Evolutionary conservation across 2,797 vertebrate species (phyloP).

Genomic region (Erpetoichthys calabaricus): DNA sequence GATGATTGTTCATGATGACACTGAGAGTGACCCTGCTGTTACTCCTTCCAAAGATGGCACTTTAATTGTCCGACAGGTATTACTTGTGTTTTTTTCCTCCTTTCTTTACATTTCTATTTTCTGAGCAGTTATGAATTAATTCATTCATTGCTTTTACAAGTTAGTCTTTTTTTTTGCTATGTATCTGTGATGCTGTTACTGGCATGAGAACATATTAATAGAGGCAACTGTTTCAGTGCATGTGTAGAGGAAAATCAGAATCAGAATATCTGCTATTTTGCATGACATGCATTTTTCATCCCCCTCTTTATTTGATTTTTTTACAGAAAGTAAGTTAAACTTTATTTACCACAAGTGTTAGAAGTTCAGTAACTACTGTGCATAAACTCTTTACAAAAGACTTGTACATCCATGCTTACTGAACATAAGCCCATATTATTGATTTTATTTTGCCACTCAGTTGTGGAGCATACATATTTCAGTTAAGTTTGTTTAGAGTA

Average conservation of each 20-base stretch:
- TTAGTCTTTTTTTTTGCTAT: constrained; percentile 32
- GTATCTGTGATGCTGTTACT: constrained; percentile 38
- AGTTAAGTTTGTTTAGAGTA: no score
- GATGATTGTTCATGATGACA: constrained; percentile 85
- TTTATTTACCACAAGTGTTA: no score
- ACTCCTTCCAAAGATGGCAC: constrained; percentile 93
- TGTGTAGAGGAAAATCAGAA: constrained; percentile 23
- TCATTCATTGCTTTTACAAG: constrained; percentile 31
- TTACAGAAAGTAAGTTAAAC: not conserved
- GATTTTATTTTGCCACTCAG: no score
- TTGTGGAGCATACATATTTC: no score
- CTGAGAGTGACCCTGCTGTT: constrained; percentile 75
- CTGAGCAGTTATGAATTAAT: constrained; percentile 42
- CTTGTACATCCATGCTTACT: no score
- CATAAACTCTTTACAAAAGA: no score
- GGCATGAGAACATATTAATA: constrained; percentile 8
- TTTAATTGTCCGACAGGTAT: constrained; percentile 86
- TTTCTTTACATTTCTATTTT: not conserved
- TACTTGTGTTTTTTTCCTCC: constrained; percentile 6
- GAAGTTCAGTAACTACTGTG: no score
- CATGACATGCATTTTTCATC: constrained; percentile 35
- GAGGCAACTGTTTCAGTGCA: constrained; percentile 27
- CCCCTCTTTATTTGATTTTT: constrained; percentile 13
- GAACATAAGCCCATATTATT: no score
- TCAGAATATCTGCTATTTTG: constrained; percentile 36